Base-by-base conservation (phyloP, 1,140 invertebrate genomes). In the Macrobrachium rosenbergii region DNA sequence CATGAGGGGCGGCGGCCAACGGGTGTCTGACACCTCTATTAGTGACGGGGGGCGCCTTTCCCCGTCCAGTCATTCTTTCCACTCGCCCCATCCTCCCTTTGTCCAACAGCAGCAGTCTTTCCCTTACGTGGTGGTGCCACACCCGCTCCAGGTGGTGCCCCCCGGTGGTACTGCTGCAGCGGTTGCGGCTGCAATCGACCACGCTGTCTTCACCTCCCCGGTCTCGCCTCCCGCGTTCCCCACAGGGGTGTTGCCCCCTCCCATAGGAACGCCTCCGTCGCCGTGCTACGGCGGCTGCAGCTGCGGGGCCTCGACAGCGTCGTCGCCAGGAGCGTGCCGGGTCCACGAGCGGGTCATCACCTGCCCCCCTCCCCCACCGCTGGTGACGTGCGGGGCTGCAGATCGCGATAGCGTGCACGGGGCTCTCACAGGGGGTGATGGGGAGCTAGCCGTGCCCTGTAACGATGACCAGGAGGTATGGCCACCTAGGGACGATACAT, bases 401-500 rank as follows among this genome's bases (percentile, higher is more conserved):
- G 88, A 88, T 37, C 88, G 69, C 43, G 88, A 83, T 23, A 80
- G 60, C 43, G 79, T 78, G 69, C 17, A 77, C 64, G 83, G 92
- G 91, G 92, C 93, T 92, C 92, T 93, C 92, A 92, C 93, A 90
- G 89, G 91, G 91, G 82, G 91, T 91, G 85, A 91, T 90, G 90
- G 90, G 90, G 88, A 88, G 69, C 64, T 79, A 76, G 88, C 72
- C 75, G 80, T 78, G 45, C 77, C 90, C 60, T 91, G 91, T 77
- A 90, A 92, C 90, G 90, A 92, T 90, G 85, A 89, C 76, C 89
- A 91, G 85, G 90, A 90, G 90, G 91, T 91, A 88, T 92, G 91
- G 88, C 91, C 91, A 89, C 92, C 92, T 91, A 93, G 92, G 93
- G 92, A 93, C 93, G 92, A 92, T 92, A 93, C 92, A 92, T 91